Base-by-base conservation (phyloP, 2,797 vertebrate genomes). In the Cossypha niveicapilla region DNA sequence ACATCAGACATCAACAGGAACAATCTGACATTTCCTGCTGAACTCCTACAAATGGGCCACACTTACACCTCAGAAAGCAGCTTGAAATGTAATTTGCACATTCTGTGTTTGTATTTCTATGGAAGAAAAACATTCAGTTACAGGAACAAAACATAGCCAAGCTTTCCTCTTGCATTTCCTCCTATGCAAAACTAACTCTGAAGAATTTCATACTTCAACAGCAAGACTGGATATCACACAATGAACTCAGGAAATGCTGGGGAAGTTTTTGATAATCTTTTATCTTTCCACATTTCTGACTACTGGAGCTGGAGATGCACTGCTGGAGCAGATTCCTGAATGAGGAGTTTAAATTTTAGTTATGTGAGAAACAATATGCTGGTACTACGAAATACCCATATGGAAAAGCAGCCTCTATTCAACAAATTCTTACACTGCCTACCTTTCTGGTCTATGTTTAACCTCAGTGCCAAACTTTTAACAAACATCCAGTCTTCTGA, bases 71-170 rank as follows among this genome's bases (percentile, higher is more conserved):
- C 53, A 44, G 47, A 71, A 15, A 72, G 67, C 37, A 74, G 44
- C 30, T 62, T 3, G 34, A 93, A 78, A 80, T 32, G 32, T 7
- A 47, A 85, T 58, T 41, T 58, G 9, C 57, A 65, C 18, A 14
- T 39, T 74, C 53, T 65, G 37, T 61, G 34, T 66, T 72, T 82
- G 28, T 24, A 53, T 65, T 80, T 94, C 30, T 68, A 45, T 54
- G 32, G 58, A 74, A 80, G n/a, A 73, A 76, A 76, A 89, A 9
- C 24, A 60, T 71, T 61, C 62, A 25, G 35, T 58, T 89, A 76
- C 45, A 85, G 67, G 79, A 94, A 11, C 54, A 92, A 85, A 84
- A 74, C 22, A 27, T 1, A 53, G 27, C 48, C 53, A 80, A 89
- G 34, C 18, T 62, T 45, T 54, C 25, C 30, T 88, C 89, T 41